A percentile compares a stretch with the other conserved stretches of the same genome.
These are phyloP conservation scores for Rhadinocentrus ornatus DNA, from an alignment of 2,797 vertebrate species.

Conservation along the genomic window DNA sequence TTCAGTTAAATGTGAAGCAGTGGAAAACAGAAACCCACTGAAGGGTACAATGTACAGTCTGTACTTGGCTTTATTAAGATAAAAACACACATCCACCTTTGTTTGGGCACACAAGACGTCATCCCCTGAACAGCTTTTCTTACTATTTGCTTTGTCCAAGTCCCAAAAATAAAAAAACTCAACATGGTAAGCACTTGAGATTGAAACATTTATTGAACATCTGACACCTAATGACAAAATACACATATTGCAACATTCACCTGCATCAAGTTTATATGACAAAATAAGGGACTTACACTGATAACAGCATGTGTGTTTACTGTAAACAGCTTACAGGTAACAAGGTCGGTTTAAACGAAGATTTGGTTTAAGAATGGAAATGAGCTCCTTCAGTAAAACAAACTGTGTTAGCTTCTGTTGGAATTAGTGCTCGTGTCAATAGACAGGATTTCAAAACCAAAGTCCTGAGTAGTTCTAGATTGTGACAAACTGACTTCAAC, in stretches of 20 bases:
- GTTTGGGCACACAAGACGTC: not conserved
- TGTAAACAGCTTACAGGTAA: not conserved
- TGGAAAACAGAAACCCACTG: not conserved
- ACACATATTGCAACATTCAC: constrained; percentile 36
- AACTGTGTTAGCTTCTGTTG: constrained; percentile 41
- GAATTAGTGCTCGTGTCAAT: constrained; percentile 5
- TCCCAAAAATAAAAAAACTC: constrained; percentile 32
- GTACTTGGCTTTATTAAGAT: constrained; percentile 62
- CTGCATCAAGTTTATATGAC: constrained; percentile 7
- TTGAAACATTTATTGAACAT: constrained; percentile 9
- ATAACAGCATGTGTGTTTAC: constrained; percentile 8
- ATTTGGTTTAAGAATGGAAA: constrained; percentile 9
- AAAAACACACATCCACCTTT: constrained; percentile 22
- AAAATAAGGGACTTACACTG: constrained; percentile 1
- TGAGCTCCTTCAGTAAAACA: constrained; percentile 7
- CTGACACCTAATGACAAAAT: constrained; percentile 23
- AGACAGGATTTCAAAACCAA: not conserved
- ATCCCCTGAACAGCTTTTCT: not conserved
- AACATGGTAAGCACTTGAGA: not conserved
- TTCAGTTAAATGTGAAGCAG: not conserved
- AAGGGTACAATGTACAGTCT: not conserved
- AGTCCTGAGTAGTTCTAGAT: constrained; percentile 5
- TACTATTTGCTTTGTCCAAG: constrained; percentile 6
- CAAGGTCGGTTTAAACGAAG: constrained; percentile 10
- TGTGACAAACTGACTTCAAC: constrained; percentile 9